Evolutionary conservation across 2,797 vertebrate species (phyloP), one percentile per base, ranked within the genome.

Genomic region (Astyanax mexicanus): DNA sequence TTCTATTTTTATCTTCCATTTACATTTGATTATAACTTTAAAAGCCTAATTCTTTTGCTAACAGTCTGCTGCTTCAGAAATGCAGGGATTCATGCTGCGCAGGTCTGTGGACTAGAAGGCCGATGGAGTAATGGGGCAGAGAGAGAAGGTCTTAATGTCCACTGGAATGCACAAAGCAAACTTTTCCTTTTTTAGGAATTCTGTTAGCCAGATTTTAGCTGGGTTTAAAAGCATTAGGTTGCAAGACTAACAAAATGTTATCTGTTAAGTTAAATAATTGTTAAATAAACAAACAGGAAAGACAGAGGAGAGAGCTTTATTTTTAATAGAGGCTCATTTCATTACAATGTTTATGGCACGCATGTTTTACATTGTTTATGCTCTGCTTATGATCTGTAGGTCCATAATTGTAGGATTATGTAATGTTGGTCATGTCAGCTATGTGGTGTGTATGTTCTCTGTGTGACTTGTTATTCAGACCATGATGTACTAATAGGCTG

Each of bases 151-250:
- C 15, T 25, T 54, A 44, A 61, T 55, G 17, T 70, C 40, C 15
- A 19, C n/a, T 61, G 70, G 44, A 72, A 60, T 78, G 35, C 19
- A n/a, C 15, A 23, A 32, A 49, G 23, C 49, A 78, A 38, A 72
- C 60, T 64, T 81, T 19, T 72, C 54, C 75, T 81, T 78, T 71
- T 81, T 71, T 37, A 81, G 72, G 8, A 75, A 79, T 35, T 69
- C 19, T 38, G 6, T 62, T 37, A 47, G 32, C 51, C 17, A 45
- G 55, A 55, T 57, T 32, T 69, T 65, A 21, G 45, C 37, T 61
- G 35, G 6, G 12, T 44, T 44, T 60, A 23, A n/a, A 23, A 10
- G 21, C 69, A 32, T 21, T 70, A 45, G 45, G n/a, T 6, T 55
- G 29, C 19, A n/a, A 42, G 13, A 19, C n/a, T 47, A 23, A 21